Base-by-base conservation (phyloP, 2,888 invertebrate genomes). In the Cynaeus angustus region DNA sequence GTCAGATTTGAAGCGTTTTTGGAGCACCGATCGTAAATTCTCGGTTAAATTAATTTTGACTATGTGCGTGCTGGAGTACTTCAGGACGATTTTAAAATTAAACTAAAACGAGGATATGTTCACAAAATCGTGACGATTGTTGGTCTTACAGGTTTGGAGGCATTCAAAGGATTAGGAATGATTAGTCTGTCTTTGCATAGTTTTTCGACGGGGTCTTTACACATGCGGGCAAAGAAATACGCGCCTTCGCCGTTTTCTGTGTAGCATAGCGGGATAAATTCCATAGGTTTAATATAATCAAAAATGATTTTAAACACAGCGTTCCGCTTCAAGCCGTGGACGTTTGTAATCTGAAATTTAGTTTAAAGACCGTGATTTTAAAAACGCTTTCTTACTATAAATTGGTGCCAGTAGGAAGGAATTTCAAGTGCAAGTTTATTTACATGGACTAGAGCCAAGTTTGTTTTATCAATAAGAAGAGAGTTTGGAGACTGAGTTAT, bases 201-300 rank as follows among this genome's bases (percentile, higher is more conserved):
- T 75, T 84, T 85, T 55, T 86, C 83, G 8, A 88, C 78, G 0
- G 87, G 87, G 1, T 81, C 73, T 9, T 84, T 85, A 74, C 88
- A 88, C 75, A 87, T 88, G 66, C 84, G 80, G 8, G 86, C 85
- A 41, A 88, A 77, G 72, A 88, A 88, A 62, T 79, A 83, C 0
- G 84, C 81, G 55, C 83, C 83, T 6, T 82, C 79, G 1, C 82
- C 84, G 4, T 75, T 73, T 41, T 69, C 71, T 7, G 75, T 71
- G 73, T 84, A 85, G 75, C 84, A 86, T 0, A 88, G 85, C 3
- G 88, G 88, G 61, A 88, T 86, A 14, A 88, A 79, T 75, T 88
- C 87, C 0, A 83, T 78, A 0, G 88, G 87, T 62, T 86, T 81
- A 0, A 86, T 82, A n/a, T 85, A 80, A 21, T 82, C 82, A 50